phyloP scores from a whole-genome alignment of 2,797 vertebrate genomes.

The Propithecus deckenii region DNA sequence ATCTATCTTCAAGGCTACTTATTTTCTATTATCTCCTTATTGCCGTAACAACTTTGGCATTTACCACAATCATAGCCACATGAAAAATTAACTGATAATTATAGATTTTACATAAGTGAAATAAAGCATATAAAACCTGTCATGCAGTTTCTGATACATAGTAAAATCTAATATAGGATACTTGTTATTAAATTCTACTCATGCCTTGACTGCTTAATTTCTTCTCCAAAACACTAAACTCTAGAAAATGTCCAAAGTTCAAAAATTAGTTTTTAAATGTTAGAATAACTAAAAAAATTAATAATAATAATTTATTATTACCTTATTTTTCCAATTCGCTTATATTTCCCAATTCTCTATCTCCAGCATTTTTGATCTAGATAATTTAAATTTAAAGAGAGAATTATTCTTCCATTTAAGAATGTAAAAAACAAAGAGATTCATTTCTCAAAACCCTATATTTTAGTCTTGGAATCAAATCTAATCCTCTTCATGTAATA shows the following conservation, averaged over 20 bases:
- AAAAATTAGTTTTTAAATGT: background rate
- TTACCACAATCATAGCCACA: background rate
- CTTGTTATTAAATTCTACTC: background rate
- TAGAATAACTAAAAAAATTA: conserved; percentile 1
- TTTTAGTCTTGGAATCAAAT: background rate
- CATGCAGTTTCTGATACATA: background rate
- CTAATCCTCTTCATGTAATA: background rate
- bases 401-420: background rate
- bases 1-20: background rate
- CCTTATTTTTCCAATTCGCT: background rate
- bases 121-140: background rate
- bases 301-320: background rate
- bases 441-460: background rate
- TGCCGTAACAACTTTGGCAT: background rate
- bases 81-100: background rate
- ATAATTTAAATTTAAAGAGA: background rate
- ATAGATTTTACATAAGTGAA: background rate
- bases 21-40: background rate
- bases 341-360: background rate
- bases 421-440: background rate
- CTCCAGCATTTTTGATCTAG: background rate
- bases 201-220: background rate
- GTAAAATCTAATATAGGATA: background rate
- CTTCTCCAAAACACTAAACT: background rate
- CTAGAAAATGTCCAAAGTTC: background rate